phyloP scores from a whole-genome alignment of 2,113 vertebrate genomes.

The Carollia perspicillata region DNA sequence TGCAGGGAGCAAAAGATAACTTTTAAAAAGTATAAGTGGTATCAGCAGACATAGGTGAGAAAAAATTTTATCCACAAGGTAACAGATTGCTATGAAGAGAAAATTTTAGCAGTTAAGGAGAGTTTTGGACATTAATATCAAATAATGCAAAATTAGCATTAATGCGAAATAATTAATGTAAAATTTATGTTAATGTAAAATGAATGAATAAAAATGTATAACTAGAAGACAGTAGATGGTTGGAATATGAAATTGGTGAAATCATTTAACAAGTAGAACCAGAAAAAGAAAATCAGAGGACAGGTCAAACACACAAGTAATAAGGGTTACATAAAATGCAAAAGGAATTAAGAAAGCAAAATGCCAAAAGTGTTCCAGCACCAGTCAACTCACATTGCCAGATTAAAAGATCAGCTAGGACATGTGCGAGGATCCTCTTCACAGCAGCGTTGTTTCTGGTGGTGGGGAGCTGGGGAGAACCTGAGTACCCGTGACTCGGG shows the following conservation, averaged over 20 bases:
- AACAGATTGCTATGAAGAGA: not conserved
- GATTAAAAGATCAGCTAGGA: not conserved
- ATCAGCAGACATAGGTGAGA: not conserved
- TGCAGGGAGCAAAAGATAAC: not conserved
- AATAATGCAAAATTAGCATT: not conserved
- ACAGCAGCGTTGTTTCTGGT: not conserved
- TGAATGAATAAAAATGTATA: not conserved
- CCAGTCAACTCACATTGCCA: not conserved
- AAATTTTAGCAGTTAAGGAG: not conserved
- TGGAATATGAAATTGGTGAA: not conserved
- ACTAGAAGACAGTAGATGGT: not conserved
- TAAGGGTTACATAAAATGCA: not conserved
- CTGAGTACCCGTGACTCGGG: not conserved
- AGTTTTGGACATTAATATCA: not conserved
- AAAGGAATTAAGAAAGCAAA: constrained; percentile 51
- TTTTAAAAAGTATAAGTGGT: not conserved
- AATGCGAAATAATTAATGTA: not conserved
- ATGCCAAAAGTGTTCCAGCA: not conserved
- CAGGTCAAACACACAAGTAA: not conserved
- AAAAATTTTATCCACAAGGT: not conserved
- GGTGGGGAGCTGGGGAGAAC: not conserved
- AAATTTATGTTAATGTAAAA: not conserved
- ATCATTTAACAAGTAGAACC: not conserved
- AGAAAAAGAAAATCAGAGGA: not conserved
- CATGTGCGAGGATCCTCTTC: not conserved